These are phyloP conservation scores for Xestia rhomboidea DNA, from an alignment of 2,888 invertebrate genomes.

Conservation along the genomic window DNA sequence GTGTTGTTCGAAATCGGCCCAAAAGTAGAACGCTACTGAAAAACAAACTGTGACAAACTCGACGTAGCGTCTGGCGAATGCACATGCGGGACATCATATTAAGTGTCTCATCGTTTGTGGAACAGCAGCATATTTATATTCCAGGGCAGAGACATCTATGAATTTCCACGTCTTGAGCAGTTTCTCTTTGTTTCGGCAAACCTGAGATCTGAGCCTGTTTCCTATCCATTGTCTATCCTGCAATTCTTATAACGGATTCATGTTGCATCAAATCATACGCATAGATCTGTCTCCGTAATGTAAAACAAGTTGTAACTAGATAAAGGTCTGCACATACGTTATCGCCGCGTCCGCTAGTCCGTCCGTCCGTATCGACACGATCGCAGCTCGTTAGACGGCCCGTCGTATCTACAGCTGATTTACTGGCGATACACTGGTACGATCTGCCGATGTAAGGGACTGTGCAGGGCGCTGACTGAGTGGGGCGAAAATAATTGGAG, in stretches of 20 bases:
- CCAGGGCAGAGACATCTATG: neutral
- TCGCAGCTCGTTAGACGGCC: conserved; percentile 54
- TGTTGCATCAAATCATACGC: neutral
- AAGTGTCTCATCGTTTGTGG: neutral
- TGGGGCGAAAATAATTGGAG: conserved; percentile 26
- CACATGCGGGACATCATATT: neutral
- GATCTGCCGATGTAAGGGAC: conserved; percentile 49
- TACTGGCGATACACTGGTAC: conserved; percentile 45
- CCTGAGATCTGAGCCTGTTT: neutral
- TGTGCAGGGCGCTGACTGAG: neutral
- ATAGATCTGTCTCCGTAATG: neutral
- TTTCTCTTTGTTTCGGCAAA: neutral
- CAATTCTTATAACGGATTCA: neutral
- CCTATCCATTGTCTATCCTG: too few relatives aligned
- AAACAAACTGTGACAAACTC: neutral
- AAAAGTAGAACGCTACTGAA: neutral
- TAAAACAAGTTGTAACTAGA: neutral
- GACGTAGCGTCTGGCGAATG: neutral
- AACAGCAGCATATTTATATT: neutral
- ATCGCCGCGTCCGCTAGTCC: conserved; percentile 32
- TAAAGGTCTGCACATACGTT: conserved; percentile 41
- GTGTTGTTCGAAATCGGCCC: neutral
- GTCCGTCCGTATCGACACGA: conserved; percentile 35
- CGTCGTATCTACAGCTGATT: conserved; percentile 51
- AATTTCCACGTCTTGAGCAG: neutral